Conservation (phyloP, 2,113 vertebrate genomes). For the Apteryx mantelli region DNA sequence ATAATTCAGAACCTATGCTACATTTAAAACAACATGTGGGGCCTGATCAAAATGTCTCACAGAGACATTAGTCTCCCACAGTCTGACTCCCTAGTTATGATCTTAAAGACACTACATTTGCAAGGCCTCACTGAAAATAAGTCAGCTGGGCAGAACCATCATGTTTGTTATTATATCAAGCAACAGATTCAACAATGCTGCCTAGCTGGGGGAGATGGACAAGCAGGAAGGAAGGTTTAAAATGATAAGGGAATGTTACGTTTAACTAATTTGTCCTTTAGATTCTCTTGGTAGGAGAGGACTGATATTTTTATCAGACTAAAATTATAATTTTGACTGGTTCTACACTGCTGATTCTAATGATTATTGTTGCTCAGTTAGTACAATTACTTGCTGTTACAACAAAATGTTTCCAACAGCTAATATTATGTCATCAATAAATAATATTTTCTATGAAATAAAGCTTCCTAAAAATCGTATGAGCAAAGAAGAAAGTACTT, state of each 20-base stretch:
- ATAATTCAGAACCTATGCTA: background rate
- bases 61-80: background rate
- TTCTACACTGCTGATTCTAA: background rate
- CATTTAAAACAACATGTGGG: background rate
- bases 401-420: background rate
- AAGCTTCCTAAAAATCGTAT: background rate
- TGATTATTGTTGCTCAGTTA: background rate
- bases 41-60: background rate
- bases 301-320: background rate
- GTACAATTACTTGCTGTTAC: background rate
- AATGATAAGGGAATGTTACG: background rate
- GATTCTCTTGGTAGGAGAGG: background rate
- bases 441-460: background rate
- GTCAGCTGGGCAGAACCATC: background rate
- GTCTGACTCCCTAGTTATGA: background rate
- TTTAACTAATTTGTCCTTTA: background rate
- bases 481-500: background rate
- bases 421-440: background rate
- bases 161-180: too few relatives aligned
- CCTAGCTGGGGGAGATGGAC: accelerated
- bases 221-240: background rate
- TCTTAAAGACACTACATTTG: background rate
- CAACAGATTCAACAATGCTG: background rate
- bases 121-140: background rate
- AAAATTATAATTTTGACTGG: background rate